These are phyloP conservation scores for Plagodis dolabraria DNA, from an alignment of 2,888 invertebrate genomes.

Conservation along the genomic window DNA sequence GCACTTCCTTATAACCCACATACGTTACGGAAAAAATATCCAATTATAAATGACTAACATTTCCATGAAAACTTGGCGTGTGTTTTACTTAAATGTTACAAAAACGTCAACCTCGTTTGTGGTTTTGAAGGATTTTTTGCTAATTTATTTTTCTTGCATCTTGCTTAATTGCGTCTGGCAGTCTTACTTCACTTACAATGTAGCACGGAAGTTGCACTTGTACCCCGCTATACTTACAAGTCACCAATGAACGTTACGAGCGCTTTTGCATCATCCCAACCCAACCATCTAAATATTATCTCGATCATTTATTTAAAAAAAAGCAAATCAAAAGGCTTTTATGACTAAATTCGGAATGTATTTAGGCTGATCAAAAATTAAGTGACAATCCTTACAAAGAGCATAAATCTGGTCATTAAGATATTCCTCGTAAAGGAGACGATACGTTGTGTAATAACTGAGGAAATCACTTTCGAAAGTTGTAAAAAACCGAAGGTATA, in stretches of 20 bases:
- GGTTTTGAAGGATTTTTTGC: slow-evolving; percentile 35
- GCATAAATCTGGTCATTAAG: slow-evolving; percentile 57
- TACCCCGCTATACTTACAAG: slow-evolving; percentile 12
- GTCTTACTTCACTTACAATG: slow-evolving; percentile 9
- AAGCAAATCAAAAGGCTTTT: slow-evolving; percentile 29
- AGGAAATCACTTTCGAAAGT: slow-evolving; percentile 76
- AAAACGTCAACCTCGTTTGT: slow-evolving; percentile 31
- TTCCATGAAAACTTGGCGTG: slow-evolving; percentile 56
- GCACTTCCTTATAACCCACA: slow-evolving; percentile 61
- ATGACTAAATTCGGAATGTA: slow-evolving; percentile 33
- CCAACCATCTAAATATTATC: slow-evolving; percentile 14
- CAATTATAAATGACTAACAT: slow-evolving; percentile 56
- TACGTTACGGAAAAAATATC: slow-evolving; percentile 52
- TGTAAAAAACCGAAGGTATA: slow-evolving; percentile 61
- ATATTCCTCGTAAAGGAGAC: slow-evolving; percentile 57
- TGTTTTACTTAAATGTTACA: slow-evolving; percentile 37
- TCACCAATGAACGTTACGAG: slow-evolving; percentile 22
- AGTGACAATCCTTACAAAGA: slow-evolving; percentile 42
- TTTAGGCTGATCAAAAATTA: slow-evolving; percentile 32
- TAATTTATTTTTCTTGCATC: slow-evolving; percentile 32
- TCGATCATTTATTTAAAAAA: slow-evolving; percentile 18
- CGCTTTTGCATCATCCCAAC: slow-evolving; percentile 12
- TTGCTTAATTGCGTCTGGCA: slow-evolving; percentile 24
- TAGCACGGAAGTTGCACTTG: slow-evolving; percentile 18
- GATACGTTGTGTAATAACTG: slow-evolving; percentile 57